Percentiles rank a stretch among this genome's conserved stretches.
Conservation (phyloP, 2,888 invertebrate species). For the Platycheirus rosarum region DNA sequence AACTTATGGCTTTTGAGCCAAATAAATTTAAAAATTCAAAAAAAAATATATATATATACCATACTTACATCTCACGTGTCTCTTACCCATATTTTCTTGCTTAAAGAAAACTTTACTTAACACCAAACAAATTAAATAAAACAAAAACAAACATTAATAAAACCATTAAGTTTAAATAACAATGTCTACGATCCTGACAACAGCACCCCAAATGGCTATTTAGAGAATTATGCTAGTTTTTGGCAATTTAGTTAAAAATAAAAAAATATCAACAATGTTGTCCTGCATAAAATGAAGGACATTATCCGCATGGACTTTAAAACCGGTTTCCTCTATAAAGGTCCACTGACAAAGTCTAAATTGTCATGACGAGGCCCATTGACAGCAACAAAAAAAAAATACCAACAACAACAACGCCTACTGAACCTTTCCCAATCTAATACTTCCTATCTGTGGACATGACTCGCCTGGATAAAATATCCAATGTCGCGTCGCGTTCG, state of each 20-base stretch:
- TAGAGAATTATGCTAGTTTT: slow-evolving; percentile 61
- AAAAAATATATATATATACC: no score
- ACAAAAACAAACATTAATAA: slow-evolving; percentile 28
- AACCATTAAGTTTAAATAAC: slow-evolving; percentile 49
- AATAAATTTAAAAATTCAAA: no score
- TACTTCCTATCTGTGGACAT: slow-evolving; percentile 39
- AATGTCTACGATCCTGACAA: slow-evolving; percentile 26
- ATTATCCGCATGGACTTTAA: slow-evolving; percentile 51
- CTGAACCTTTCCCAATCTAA: slow-evolving; percentile 41
- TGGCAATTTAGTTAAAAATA: slow-evolving; percentile 36
- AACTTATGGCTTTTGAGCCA: no score
- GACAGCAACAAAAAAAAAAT: slow-evolving; percentile 13
- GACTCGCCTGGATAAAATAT: slow-evolving; percentile 30
- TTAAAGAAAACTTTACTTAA: no score
- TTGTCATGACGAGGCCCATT: slow-evolving; percentile 15
- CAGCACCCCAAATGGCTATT: slow-evolving; percentile 40
- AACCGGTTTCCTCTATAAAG: slow-evolving; percentile 17
- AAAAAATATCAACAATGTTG: background rate
- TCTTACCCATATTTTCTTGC: no score
- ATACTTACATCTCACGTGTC: no score
- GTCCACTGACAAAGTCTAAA: slow-evolving; percentile 8
- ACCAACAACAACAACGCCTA: slow-evolving; percentile 11
- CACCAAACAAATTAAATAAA: slow-evolving; percentile 1
- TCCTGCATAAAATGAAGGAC: slow-evolving; percentile 52
- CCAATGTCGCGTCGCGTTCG: slow-evolving; percentile 27